A percentile compares a stretch with the other conserved stretches of the same genome.
Evolutionary conservation across 2,797 vertebrate genomes (phyloP).

Genomic region (Scomberomorus guttatus): DNA sequence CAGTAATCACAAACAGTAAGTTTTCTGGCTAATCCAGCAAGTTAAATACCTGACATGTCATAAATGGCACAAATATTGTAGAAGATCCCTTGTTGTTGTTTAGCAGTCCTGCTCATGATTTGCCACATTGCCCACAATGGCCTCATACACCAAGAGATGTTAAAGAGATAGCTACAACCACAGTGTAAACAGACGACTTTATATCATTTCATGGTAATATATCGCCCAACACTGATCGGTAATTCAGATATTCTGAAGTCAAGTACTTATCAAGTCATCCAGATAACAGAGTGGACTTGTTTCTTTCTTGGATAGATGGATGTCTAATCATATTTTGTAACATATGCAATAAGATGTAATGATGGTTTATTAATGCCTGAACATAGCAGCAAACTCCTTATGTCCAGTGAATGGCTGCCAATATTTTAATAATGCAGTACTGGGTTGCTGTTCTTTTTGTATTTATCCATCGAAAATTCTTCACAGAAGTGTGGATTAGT

Average conservation of each 20-base stretch:
- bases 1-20: too few species aligned
- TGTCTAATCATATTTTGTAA: background rate
- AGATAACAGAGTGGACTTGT: background rate
- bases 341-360: background rate
- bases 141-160: background rate
- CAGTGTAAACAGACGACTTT: too few species aligned
- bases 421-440: constrained; percentile 4
- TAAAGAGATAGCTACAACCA: background rate
- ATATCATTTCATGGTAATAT: too few species aligned
- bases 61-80: background rate
- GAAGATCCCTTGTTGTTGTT: too few species aligned
- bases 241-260: background rate
- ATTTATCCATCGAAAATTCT: constrained; percentile 14
- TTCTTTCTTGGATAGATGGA: background rate
- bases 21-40: too few species aligned
- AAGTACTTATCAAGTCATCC: background rate
- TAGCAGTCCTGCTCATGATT: background rate
- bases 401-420: too few species aligned
- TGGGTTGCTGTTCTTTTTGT: background rate
- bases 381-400: background rate
- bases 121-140: background rate
- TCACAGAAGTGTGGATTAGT: constrained; percentile 4
- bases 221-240: background rate
- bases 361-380: background rate
- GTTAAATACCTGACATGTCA: background rate